Base-by-base conservation (phyloP, 2,888 invertebrate species). In the Ophraella communa region DNA sequence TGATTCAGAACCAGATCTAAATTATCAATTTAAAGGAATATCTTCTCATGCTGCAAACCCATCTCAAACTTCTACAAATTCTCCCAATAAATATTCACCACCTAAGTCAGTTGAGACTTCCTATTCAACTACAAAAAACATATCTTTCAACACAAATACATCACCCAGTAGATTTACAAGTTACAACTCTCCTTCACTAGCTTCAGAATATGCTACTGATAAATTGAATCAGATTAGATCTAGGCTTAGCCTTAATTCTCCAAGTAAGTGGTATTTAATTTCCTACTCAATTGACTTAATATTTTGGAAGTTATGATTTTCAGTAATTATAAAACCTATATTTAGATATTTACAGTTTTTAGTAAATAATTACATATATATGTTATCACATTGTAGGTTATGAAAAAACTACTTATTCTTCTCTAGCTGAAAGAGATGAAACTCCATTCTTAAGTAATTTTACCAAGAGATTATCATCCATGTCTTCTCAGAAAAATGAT, bases 391-490 rank as follows among this genome's bases (percentile, higher is more conserved):
- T n/a, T n/a, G n/a, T n/a, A 74, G 78, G 62, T 49, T 79, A 74
- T 65, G 78, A 78, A 23, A 75, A 69, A 49, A 70, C 77, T 3
- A 49, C 72, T 1, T 66, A 74, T 4, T 8, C 72, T 60, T 30
- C 68, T 21, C 44, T 65, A 5, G 39, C 24, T 3, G 75, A 77
- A 3, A 74, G 86, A 77, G 85, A 85, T 66, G 88, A 90, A 76
- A 88, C 89, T 72, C 90, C 90, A 57, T 91, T 88, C 79, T 82
- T 90, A 74, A 90, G 89, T 74, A 90, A 88, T 75, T 91, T 91
- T 72, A 90, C 90, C 0, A 84, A 87, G 64, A 85, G 89, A 65
- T 78, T 90, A 65, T 85, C 87, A 11, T 79, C 79, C 54, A 54
- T 81, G 47, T 77, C 76, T 3, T 68, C 70, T 20, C 76, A 73